Base-by-base conservation (phyloP, 1,140 invertebrate species). In the Dendroctonus ponderosae region DNA sequence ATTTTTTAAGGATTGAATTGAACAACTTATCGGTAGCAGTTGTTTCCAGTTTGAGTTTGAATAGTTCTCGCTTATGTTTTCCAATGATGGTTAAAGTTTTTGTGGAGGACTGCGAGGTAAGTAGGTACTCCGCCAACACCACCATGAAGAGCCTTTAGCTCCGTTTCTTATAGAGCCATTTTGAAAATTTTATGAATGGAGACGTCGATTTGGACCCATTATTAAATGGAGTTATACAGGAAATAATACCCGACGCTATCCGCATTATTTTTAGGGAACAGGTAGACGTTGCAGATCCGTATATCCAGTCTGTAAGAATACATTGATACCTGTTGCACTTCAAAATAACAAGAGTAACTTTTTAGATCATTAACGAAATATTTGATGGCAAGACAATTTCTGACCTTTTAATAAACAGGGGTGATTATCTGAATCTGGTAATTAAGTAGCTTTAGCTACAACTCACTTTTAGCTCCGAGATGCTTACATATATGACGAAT, bases 141-240 rank as follows among this genome's bases (percentile, higher is more conserved):
- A 26, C 26, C 26, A 26, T 43, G 42, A 6, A 58, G 12, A n/a
- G 41, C 44, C 2, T 43, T 7, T 58, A 12, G 15, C 37, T 58
- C 12, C 7, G 42, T 62, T 41, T 14, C 50, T 66, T 66, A 40
- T 49, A 66, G 63, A 66, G 38, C 38, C n/a, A 66, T 38, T 58
- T 58, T 50, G 39, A n/a, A 40, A 37, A 66, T 37, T 52, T 66
- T 12, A 66, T 66, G 63, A 40, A 66, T 50, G 63, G 63, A n/a
- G 63, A 66, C 40, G 44, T 49, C 8, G 63, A 66, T 6, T 11
- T 66, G 6, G 43, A 51, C n/a, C 63, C 63, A 59, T 58, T 66
- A 42, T n/a, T 66, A 48, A 66, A 66, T 14, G 42, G 63, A 1
- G 44, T 15, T 4, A 26, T 66, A 15, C 8, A 48, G n/a, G 8